Percentiles rank a stretch among this genome's conserved stretches.
phyloP scores from a whole-genome alignment of 2,888 invertebrate species.

The Dinocampus coccinellae region DNA sequence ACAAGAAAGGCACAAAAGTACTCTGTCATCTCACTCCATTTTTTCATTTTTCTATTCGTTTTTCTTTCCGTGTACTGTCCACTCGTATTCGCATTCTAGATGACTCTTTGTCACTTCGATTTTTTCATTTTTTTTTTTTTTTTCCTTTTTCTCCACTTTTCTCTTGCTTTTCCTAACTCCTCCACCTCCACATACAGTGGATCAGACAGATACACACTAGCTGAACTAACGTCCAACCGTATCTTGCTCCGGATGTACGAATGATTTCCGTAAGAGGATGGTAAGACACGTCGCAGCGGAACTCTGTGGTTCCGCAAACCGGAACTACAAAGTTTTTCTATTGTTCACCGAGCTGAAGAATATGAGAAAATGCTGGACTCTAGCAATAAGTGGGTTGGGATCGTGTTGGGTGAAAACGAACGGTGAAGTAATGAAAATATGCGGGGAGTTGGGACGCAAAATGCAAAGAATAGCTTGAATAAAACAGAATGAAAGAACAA shows the following conservation, averaged over 20 bases:
- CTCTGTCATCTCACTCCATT: background rate
- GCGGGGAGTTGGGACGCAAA: conserved; percentile 30
- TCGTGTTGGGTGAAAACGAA: conserved; percentile 22
- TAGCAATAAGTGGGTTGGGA: conserved; percentile 8
- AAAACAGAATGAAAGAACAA: conserved; percentile 30
- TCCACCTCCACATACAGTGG: background rate
- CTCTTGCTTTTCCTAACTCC: too few relatives aligned
- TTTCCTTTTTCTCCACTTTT: background rate
- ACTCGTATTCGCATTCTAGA: background rate
- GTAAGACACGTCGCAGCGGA: conserved; percentile 36
- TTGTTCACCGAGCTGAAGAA: conserved; percentile 34
- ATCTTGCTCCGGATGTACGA: conserved; percentile 37
- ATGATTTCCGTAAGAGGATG: conserved; percentile 44
- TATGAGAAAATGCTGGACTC: conserved; percentile 4
- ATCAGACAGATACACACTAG: background rate
- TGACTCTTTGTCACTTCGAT: background rate
- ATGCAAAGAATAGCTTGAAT: background rate
- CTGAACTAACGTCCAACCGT: background rate
- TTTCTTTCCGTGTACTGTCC: background rate
- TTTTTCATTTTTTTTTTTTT: background rate
- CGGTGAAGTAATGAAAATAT: conserved; percentile 6
- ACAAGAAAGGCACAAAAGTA: background rate
- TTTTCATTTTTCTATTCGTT: background rate
- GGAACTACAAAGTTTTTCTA: conserved; percentile 34
- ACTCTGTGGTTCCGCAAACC: conserved; percentile 36